Evolutionary conservation across 2,888 invertebrate species (phyloP).

Genomic region (Leucophenga montana): DNA sequence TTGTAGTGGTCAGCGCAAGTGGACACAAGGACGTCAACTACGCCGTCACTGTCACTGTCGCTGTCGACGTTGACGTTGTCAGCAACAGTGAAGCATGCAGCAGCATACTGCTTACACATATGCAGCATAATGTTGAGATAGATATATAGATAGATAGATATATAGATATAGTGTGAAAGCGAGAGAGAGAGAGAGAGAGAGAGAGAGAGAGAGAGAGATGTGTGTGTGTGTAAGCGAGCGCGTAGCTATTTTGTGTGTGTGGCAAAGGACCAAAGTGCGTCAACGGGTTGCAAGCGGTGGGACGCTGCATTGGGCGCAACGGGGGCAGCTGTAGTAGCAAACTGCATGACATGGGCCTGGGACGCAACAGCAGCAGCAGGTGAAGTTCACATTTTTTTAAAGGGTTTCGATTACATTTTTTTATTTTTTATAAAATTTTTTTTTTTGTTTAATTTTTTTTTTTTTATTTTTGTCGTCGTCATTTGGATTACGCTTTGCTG

Average conservation of each 20-base stretch:
- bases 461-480: slow-evolving; percentile 40
- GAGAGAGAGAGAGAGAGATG: no score
- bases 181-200: slow-evolving; percentile 1
- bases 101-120: background rate
- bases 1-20: slow-evolving; percentile 36
- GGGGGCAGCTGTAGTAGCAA: background rate
- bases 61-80: slow-evolving; percentile 21
- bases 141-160: background rate
- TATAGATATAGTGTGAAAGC: slow-evolving; percentile 3
- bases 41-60: slow-evolving; percentile 26
- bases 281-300: slow-evolving; percentile 20
- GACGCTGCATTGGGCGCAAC: no score
- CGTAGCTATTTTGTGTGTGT: background rate
- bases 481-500: slow-evolving; percentile 67
- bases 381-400: slow-evolving; percentile 61
- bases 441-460: slow-evolving; percentile 31
- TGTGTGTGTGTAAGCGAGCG: slow-evolving; percentile 23
- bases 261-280: background rate
- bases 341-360: background rate
- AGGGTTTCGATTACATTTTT: slow-evolving; percentile 63
- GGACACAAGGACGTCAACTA: slow-evolving; percentile 29
- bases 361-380: slow-evolving; percentile 29
- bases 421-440: slow-evolving; percentile 39
- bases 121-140: slow-evolving; percentile 12
- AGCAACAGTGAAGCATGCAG: slow-evolving; percentile 24